Evolutionary conservation across 2,797 vertebrate genomes (phyloP).

Genomic region (Heterohyrax brucei): DNA sequence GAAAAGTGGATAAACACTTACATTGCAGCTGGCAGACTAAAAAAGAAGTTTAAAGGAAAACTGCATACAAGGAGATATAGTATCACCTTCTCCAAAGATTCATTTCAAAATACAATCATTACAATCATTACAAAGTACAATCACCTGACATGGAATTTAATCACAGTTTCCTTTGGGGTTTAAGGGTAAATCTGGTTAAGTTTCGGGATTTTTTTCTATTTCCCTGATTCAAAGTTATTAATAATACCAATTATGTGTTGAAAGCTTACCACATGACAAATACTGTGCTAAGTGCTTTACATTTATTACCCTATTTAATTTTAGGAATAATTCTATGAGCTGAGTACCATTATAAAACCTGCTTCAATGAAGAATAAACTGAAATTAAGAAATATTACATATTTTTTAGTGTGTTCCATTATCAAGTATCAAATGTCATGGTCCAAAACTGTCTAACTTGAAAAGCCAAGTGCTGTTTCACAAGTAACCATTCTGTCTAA

Average conservation of each 20-base stretch:
- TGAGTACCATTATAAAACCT: background rate
- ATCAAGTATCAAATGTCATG: background rate
- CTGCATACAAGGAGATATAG: background rate
- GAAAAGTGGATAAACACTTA: conserved; percentile 45
- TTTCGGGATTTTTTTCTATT: conserved; percentile 25
- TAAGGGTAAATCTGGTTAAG: conserved; percentile 14
- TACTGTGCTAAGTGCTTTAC: background rate
- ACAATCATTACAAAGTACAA: background rate
- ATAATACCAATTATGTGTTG: background rate
- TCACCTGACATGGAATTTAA: conserved; percentile 8
- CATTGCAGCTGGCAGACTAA: conserved; percentile 55
- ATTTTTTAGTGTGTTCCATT: background rate
- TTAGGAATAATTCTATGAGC: background rate
- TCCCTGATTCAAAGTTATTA: background rate
- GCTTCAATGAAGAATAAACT: background rate
- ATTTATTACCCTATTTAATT: background rate
- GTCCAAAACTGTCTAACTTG: background rate
- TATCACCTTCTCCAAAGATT: conserved; percentile 24
- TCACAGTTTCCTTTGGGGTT: background rate
- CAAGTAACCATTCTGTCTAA: background rate
- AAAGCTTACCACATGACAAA: background rate
- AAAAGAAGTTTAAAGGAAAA: conserved; percentile 52
- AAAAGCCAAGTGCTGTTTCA: background rate
- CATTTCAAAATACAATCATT: background rate
- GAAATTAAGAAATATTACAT: background rate